A percentile compares a stretch with the other conserved stretches of the same genome.
phyloP scores from a whole-genome alignment of 2,888 invertebrate species.

The Tipula helvola region DNA sequence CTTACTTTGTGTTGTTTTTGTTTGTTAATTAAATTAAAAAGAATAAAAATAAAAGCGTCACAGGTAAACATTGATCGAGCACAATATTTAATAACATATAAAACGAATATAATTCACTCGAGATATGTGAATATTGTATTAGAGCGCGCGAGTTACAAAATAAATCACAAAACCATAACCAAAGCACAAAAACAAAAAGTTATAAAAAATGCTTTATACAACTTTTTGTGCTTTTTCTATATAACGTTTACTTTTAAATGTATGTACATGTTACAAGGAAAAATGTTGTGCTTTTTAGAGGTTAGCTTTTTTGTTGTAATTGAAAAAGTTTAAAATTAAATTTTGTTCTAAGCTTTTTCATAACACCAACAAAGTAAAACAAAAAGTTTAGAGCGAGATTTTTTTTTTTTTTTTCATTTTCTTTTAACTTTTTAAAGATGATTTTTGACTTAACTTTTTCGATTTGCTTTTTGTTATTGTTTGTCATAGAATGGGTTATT shows the following conservation, averaged over 20 bases:
- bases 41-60: no score
- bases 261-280: neutral
- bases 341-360: neutral
- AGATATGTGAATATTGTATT: neutral
- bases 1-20: neutral
- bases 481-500: no score
- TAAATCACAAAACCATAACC: neutral
- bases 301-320: neutral
- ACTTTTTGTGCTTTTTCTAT: neutral
- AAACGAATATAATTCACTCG: neutral
- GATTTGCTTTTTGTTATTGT: neutral
- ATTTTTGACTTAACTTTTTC: neutral
- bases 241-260: neutral
- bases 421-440: neutral
- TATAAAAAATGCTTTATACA: neutral
- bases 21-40: neutral
- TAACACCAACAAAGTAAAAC: neutral
- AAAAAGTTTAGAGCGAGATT: neutral
- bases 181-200: neutral
- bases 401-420: neutral
- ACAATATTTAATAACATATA: neutral
- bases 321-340: conserved; percentile 4
- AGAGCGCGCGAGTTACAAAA: neutral
- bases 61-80: neutral
- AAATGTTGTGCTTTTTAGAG: neutral